Evolutionary conservation across 2,888 invertebrate genomes (phyloP), one percentile per base, ranked within the genome.

Genomic region (Aproaerema taeniolella): DNA sequence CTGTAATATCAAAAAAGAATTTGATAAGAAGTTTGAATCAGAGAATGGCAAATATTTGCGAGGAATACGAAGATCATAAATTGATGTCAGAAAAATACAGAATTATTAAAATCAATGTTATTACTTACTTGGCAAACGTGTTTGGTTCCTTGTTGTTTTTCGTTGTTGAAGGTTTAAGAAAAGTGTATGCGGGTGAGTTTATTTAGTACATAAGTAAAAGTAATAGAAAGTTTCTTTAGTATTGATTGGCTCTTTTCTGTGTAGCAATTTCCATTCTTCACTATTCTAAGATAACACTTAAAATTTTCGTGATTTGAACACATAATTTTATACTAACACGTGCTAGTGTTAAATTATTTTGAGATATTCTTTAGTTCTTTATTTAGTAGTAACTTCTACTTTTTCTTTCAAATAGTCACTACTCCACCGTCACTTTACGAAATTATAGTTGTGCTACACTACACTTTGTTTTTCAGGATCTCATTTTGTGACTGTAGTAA

Each of bases 401-500:
- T n/a, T n/a, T n/a, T n/a, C n/a, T n/a, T n/a, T n/a, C n/a, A n/a
- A n/a, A n/a, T n/a, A n/a, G n/a, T n/a, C n/a, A n/a, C n/a, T n/a
- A n/a, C n/a, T n/a, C n/a, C n/a, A n/a, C n/a, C n/a, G n/a, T n/a
- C n/a, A n/a, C n/a, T n/a, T n/a, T n/a, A n/a, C n/a, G n/a, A n/a
- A n/a, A n/a, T n/a, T n/a, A n/a, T n/a, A n/a, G n/a, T n/a, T n/a
- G n/a, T n/a, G n/a, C n/a, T n/a, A n/a, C n/a, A n/a, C n/a, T 20
- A 20, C 8, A 20, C 4, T 20, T 20, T 26, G 5, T 26, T 3
- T 74, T 70, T 38, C 53, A 83, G 83, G 73, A 2, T 64, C 68
- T 6, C 79, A 82, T 53, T 85, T 82, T 35, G 66, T 75, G 1
- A 75, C 78, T 1, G 46, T 81, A 26, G 73, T 83, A 7, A 83